A percentile compares a stretch with the other conserved stretches of the same genome.
Conservation (phyloP, 2,113 vertebrate species). For the Panurus biarmicus region DNA sequence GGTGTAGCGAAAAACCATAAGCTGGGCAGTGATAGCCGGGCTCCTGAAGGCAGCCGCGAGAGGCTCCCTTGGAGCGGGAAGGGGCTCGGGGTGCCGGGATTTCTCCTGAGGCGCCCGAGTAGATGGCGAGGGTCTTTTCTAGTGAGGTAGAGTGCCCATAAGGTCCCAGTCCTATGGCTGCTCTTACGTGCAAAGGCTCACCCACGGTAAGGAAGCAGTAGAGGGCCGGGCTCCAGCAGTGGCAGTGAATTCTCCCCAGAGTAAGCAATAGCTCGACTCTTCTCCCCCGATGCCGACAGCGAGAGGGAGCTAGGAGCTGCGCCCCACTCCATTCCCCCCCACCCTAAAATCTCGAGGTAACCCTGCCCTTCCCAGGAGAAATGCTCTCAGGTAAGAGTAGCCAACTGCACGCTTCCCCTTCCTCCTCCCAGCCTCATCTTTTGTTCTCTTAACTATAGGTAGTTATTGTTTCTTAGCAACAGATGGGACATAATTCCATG, state of each 20-base stretch:
- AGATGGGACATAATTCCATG: not conserved
- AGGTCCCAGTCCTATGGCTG: rapidly evolving
- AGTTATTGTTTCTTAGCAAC: not conserved
- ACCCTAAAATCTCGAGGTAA: not conserved
- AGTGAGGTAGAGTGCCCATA: not conserved
- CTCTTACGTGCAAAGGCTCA: not conserved
- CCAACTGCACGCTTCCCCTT: not conserved
- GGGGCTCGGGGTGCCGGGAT: rapidly evolving
- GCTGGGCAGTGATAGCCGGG: rapidly evolving
- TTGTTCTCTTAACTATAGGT: not conserved
- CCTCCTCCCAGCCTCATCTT: not conserved
- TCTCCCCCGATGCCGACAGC: rapidly evolving
- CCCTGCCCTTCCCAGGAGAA: not conserved
- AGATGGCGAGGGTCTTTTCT: not conserved
- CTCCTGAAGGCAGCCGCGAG: rapidly evolving
- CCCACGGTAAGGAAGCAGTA: not conserved
- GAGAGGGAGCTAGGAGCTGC: not conserved
- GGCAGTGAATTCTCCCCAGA: not conserved
- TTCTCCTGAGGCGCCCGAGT: not conserved
- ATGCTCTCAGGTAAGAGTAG: not conserved
- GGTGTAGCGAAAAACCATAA: no score
- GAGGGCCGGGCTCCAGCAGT: not conserved
- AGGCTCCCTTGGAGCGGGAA: not conserved
- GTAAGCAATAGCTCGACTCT: rapidly evolving
- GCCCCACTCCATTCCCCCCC: not conserved